Evolutionary conservation across 2,113 vertebrate genomes (phyloP).

Genomic region (Nesogale talazaci): DNA sequence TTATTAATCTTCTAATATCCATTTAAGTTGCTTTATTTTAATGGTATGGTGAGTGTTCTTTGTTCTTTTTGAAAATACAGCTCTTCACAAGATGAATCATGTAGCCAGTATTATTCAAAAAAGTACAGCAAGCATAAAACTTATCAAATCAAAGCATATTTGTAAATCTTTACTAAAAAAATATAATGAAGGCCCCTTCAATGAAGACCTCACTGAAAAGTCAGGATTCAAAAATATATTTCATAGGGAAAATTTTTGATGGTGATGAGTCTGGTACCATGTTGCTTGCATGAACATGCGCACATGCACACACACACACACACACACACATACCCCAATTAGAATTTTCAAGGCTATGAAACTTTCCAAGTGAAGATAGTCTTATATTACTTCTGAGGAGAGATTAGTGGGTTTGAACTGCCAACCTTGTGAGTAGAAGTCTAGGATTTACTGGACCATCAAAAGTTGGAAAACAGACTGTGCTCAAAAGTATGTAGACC

Average conservation of each 20-base stretch:
- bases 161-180: neutral
- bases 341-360: too few relatives aligned
- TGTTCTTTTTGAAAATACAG: slow-evolving; percentile 45
- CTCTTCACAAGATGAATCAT: slow-evolving; percentile 26
- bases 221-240: neutral
- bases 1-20: slow-evolving; percentile 41
- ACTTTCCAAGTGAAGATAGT: too few relatives aligned
- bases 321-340: too few relatives aligned
- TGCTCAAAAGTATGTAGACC: too few relatives aligned
- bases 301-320: too few relatives aligned
- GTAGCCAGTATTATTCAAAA: slow-evolving; percentile 33
- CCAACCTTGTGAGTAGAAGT: too few relatives aligned
- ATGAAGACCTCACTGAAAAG: neutral
- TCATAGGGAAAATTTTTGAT: neutral
- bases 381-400: too few relatives aligned
- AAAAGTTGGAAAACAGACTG: too few relatives aligned
- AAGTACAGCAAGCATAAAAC: slow-evolving; percentile 1
- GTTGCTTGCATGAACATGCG: neutral
- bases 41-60: neutral
- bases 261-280: neutral
- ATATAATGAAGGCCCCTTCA: slow-evolving; percentile 15
- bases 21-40: slow-evolving; percentile 44
- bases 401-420: too few relatives aligned
- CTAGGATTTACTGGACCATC: too few relatives aligned
- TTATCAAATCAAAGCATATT: neutral